Base-by-base conservation (phyloP, 2,888 invertebrate genomes). In the Synergus japonicus region DNA sequence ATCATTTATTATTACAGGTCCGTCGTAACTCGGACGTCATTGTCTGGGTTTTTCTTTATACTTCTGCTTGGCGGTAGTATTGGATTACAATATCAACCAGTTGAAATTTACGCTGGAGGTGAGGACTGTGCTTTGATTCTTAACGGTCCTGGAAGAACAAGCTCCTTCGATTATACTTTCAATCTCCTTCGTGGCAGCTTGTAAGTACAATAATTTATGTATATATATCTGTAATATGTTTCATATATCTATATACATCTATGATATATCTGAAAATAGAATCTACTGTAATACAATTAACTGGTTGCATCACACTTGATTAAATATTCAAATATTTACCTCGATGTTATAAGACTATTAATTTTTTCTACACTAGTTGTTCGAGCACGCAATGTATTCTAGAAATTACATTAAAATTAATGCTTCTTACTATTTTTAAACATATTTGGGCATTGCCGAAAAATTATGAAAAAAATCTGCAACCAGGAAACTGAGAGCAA, bases 161-260 rank as follows among this genome's bases (percentile, higher is more conserved):
- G 96, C 80, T 95, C 95, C 18, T 97, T 96, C 89, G 97, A 97
- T 92, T 97, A 97, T 92, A 96, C 96, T 89, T 95, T 96, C 87
- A 97, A 97, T 93, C 93, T 97, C 82, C 94, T 97, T 76, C 94
- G 97, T 87, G 96, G 97, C 85, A 94, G 95, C 87, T 94, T 95
- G 97, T 97, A 93, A 96, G 97, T 96, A 92, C 83, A 67, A 8
- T 7, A 37, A 37, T 37, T 37, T 37, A 37, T 37, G 5, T 5
- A 10, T 58, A 44, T 44, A 44, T 44, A 44, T 44, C 5, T 44
- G 10, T 44, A 29, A 29, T 29, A 44, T 44, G 7, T 44, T 10
- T 2, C 7, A 10, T 10, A 44, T 44, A 58, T 29, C 2, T 58
- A 18, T 18, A 18, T 58, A 18, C 9, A 58, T 58, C 9, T 15